Conservation (phyloP, 2,113 vertebrate genomes). For the Corythornis cristatus region DNA sequence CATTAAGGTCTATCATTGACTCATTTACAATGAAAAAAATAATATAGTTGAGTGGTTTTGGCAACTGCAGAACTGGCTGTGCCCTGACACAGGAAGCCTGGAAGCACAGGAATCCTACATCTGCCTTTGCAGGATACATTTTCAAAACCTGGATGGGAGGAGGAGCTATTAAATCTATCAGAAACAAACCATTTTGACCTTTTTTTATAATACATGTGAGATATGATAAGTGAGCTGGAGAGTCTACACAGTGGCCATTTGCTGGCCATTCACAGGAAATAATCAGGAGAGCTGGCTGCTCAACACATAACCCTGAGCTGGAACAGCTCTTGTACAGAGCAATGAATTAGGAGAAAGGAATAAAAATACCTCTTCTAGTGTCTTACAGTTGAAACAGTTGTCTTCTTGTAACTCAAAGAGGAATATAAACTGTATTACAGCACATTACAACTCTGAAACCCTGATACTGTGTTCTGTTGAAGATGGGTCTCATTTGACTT, state of each 20-base stretch:
- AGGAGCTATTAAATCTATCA: neutral
- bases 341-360: neutral
- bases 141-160: neutral
- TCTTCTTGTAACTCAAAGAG: conserved; percentile 20
- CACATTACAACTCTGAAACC: neutral
- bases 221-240: neutral
- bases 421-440: neutral
- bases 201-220: neutral
- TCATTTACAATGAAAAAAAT: neutral
- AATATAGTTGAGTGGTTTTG: neutral
- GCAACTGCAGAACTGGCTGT: neutral
- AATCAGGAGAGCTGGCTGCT: neutral
- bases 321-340: neutral
- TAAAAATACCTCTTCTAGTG: neutral
- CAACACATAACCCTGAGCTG: neutral
- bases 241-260: neutral
- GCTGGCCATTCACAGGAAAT: neutral
- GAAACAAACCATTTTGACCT: neutral
- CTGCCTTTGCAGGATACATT: neutral
- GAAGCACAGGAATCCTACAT: neutral
- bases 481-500: conserved; percentile 58
- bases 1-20: neutral
- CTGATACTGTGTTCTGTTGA: neutral
- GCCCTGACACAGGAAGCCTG: neutral
- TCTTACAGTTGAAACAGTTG: conserved; percentile 25